phyloP scores from a whole-genome alignment of 2,113 vertebrate genomes.

The Charina bottae region DNA sequence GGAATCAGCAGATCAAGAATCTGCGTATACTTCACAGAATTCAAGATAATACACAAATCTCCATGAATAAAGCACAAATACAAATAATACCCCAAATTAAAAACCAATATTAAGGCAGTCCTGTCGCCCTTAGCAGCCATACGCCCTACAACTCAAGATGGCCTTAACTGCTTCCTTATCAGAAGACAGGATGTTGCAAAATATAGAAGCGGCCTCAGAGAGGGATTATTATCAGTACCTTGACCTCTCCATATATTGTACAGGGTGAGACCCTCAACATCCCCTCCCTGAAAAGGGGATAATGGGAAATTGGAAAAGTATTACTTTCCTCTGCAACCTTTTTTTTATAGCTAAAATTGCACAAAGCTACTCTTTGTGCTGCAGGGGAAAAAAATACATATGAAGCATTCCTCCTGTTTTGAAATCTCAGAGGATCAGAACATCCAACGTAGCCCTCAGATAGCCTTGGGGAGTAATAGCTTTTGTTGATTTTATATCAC shows the following conservation, averaged over 20 bases:
- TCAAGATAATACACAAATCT: background rate
- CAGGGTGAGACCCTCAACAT: background rate
- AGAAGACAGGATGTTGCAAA: background rate
- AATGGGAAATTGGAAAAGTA: background rate
- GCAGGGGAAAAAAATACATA: background rate
- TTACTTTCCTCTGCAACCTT: background rate
- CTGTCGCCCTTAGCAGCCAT: background rate
- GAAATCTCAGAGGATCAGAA: background rate
- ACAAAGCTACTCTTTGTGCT: background rate
- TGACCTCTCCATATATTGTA: background rate
- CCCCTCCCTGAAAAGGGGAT: background rate
- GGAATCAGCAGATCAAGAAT: background rate
- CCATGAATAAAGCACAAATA: background rate
- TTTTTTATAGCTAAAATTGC: background rate
- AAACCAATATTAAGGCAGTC: background rate
- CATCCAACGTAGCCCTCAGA: background rate
- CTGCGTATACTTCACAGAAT: background rate
- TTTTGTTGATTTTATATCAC: background rate
- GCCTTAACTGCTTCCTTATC: background rate
- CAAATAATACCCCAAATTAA: background rate
- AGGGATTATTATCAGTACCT: too few species aligned
- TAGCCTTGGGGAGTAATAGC: background rate
- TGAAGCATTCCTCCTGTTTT: background rate
- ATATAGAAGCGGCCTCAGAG: background rate
- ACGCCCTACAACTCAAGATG: background rate